Base-by-base conservation (phyloP, 2,113 vertebrate species). In the Odobenus rosmarus region DNA sequence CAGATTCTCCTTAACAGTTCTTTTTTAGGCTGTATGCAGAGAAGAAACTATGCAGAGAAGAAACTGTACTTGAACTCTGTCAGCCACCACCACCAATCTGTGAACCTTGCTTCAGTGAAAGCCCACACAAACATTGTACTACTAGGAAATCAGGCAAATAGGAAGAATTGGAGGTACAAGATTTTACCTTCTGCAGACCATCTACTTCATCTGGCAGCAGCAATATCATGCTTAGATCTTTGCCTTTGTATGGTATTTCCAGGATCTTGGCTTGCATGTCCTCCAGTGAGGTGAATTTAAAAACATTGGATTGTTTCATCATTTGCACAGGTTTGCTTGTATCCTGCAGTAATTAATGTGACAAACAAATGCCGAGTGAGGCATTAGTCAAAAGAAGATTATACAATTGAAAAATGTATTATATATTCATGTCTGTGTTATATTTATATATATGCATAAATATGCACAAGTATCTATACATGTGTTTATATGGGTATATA, bases 151-250 rank as follows among this genome's bases (percentile, higher is more conserved):
- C 0, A 0, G 15, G 4, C 7, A 42, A 36, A 16, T 2, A 42
- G 4, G 19, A 26, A 57, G 42, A 46, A 14, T 13, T 2, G 5
- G 5, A 12, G 15, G 1, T 7, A 2, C 0, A 4, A 16, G 28
- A 0, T 16, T 7, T 93, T 97, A 98, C 98, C 97, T 98, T 62
- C 53, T 95, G 46, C 19, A 98, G 84, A 42, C 98, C 95, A 14
- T 85, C 74, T 0, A 97, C 98, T 0, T 98, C 88, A 64, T 71
- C 86, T 24, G 99, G 99, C 2, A 99, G 97, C 59, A 99, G 95
- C 96, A 98, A 10, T 74, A 99, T 92, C 99, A 99, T 99, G 96
- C 98, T 99, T 49, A 99, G 96, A 16, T 90, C 57, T 79, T 67
- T 97, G 97, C 76, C 93, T 96, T 53, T 57, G 91, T 99, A 99